Evolutionary conservation across 1,140 invertebrate species (phyloP), one percentile per base, ranked within the genome.

Genomic region (Drosophila yakuba): DNA sequence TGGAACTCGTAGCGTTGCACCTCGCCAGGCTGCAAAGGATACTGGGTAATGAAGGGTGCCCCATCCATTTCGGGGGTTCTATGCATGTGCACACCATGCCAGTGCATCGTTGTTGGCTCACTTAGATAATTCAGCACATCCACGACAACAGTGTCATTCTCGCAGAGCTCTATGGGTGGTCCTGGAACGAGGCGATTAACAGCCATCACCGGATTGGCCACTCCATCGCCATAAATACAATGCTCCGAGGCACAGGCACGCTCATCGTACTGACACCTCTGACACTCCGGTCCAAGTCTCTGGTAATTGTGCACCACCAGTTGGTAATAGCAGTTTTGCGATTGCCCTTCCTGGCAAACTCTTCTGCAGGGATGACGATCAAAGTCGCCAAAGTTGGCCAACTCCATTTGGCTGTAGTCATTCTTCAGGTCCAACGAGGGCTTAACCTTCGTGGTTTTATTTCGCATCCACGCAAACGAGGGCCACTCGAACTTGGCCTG

Each of bases 31-130:
- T 94, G 93, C 79, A 97, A 95, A 1, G 97, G 97, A 84, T 97
- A 97, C 90, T 98, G 97, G 0, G 96, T 97, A 15, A 97, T 93
- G 94, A 96, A 95, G 0, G 96, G 95, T 0, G 96, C 96, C 8
- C 97, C 97, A 80, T 98, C 97, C 96, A 97, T 97, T 75, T 95
- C 96, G 0, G 96, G 96, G 0, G 96, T 95, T 74, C 96, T 96
- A 10, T 93, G 92, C 93, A 97, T 96, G 1, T 95, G 94, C 51
- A 97, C 94, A 1, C 97, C 97, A 59, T 97, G 94, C 96, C 97
- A 98, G 90, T 98, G 97, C 48, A 98, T 94, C 0, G 95, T 94
- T 0, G 95, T 93, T 0, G 94, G 94, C 76, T 97, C 95, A 2
- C 95, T 95, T 20, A 97, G 93, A 57, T 95, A 94, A 86, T 98